Evolutionary conservation across 2,113 vertebrate species (phyloP), one percentile per base, ranked within the genome.

Genomic region (Myrmecobius fasciatus): DNA sequence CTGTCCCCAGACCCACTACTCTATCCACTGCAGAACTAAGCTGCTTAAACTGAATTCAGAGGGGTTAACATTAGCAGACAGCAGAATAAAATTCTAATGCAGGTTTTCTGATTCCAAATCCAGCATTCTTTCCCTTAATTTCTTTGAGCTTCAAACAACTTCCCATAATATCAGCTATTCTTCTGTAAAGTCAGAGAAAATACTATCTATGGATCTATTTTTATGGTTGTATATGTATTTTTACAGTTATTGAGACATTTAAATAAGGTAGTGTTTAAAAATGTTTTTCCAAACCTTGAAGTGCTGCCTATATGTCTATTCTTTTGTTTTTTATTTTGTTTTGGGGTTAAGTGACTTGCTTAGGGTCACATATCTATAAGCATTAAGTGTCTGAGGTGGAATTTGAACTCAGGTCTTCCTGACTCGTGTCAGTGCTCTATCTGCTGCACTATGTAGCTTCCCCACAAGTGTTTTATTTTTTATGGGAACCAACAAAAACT

Each of bases 401-500:
- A 51, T 51, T 51, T 51, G 49, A 51, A 51, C 49, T 51, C 49
- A 51, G 49, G 49, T 51, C 49, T 1, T 51, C 49, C 49, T 51
- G 49, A 10, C 9, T 51, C 1, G 49, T 51, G 49, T 10, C 49
- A 51, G 49, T 51, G 49, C 49, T 51, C 49, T 51, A 51, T 51
- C 49, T 51, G 49, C 49, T 51, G 49, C 49, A 51, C 49, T 51
- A 10, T 51, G 8, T 51, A 51, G 9, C 6, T 51, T 51, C 9
- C 11, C 49, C 49, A 51, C 9, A 49, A 8, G 49, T 51, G 49
- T 51, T 51, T 51, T 7, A 51, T 51, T 51, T 51, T 83, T 83
- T 83, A 83, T 24, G 20, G 52, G 91, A 92, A 94, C 52, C 49
- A 95, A 91, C 89, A 93, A 94, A 94, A 54, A 11, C 88, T 95